Evolutionary conservation across 1,140 invertebrate species (phyloP), one percentile per base, ranked within the genome.

Genomic region (Helicoverpa zea): DNA sequence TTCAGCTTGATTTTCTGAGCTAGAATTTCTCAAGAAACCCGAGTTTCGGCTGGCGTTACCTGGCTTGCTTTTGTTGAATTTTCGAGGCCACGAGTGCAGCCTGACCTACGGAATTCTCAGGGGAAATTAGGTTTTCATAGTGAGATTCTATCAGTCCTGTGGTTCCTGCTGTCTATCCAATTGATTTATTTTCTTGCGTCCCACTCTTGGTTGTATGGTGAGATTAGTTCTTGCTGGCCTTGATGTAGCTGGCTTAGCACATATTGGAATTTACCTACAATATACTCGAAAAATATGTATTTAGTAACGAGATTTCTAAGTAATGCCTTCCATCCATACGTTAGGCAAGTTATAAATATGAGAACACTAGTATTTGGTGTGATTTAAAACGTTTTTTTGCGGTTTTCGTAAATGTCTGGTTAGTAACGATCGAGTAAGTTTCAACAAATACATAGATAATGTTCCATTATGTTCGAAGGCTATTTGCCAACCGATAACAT

Each of bases 101-200:
- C 64, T 12, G 64, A 49, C 64, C 35, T 68, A 43, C 18, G 64
- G 12, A 18, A 11, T 49, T 43, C 66, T 52, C 68, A 11, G 7
- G 68, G 68, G 68, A 72, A 72, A 72, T 72, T 52, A 72, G 49
- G n/a, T 29, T 72, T 72, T 72, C 68, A 68, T 49, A 68, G 63
- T 52, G 30, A 51, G 68, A 72, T 72, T 52, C 23, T 72, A 72
- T 52, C 68, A 68, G 64, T 51, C 68, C 30, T 49, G 68, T 72
- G 68, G 68, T 72, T 72, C 11, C 18, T 72, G 23, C 23, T 54
- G 68, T 72, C 68, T 54, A 54, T 72, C 68, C 49, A 54, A 72
- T 18, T 72, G 68, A 72, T 72, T 72, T 72, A 72, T 72, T 72
- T 72, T 72, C 49, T 72, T 14, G 30, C 64, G 68, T 30, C 63